These are phyloP conservation scores for Sprattus sprattus DNA, from an alignment of 2,113 vertebrate species.

Conservation along the genomic window DNA sequence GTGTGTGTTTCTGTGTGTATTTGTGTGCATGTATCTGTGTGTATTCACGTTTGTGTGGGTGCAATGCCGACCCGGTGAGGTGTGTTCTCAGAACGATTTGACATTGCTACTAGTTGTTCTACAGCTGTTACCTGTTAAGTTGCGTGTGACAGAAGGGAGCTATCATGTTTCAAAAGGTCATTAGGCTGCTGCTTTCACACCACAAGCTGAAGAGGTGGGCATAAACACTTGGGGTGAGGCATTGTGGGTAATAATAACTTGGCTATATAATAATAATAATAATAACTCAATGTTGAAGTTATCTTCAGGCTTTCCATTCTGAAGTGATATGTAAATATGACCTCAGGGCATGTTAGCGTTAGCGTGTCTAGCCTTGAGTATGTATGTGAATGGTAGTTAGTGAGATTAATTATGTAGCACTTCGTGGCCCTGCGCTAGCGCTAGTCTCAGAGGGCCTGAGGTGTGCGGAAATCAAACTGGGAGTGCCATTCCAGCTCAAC, in stretches of 20 bases:
- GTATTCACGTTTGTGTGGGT: no score
- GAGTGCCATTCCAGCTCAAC: not conserved
- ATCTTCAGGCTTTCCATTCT: not conserved
- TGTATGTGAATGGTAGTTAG: not conserved
- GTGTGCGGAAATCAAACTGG: not conserved
- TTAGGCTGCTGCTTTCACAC: not conserved
- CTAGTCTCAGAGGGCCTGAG: no score
- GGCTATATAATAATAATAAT: not conserved
- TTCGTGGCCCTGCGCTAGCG: not conserved
- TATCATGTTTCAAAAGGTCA: not conserved
- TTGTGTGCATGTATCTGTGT: not conserved
- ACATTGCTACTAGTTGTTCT: no score
- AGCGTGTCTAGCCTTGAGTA: not conserved
- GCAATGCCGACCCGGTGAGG: no score
- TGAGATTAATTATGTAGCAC: not conserved
- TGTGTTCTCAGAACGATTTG: no score
- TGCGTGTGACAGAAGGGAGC: no score
- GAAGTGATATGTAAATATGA: not conserved
- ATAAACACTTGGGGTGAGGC: not conserved
- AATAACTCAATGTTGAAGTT: not conserved
- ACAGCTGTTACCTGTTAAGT: no score
- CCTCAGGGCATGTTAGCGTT: not conserved
- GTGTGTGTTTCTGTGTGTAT: no score
- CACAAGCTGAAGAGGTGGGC: not conserved
- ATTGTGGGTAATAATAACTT: not conserved